Evolutionary conservation across 1,140 invertebrate genomes (phyloP), one percentile per base, ranked within the genome.

Genomic region (Drosophila kepulauana): DNA sequence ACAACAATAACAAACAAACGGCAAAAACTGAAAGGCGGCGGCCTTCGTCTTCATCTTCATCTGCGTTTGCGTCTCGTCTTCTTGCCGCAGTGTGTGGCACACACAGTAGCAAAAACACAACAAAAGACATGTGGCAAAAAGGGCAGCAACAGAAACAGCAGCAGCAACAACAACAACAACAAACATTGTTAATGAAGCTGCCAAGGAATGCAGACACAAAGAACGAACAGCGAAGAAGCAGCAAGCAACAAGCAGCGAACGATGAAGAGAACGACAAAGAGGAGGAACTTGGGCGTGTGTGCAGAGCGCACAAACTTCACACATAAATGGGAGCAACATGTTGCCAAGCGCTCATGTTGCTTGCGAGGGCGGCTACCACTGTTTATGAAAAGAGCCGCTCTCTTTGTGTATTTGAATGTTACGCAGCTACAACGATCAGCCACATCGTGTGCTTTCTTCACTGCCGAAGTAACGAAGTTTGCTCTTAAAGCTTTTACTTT

Each of bases 311-410:
- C 67, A 62, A 58, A 88, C 85, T 88, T 88, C 85, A 88, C 86
- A 89, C 85, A 89, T 88, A 88, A 88, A 88, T 88, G 85, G 84
- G 85, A 88, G 85, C 82, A 87, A 84, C 82, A 88, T 87, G 82
- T 87, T 88, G 84, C 84, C 71, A 70, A 71, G 48, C 2, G 43
- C 20, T 16, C 5, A 28, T 59, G 57, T 49, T 61, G 70, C 69
- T 48, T 1, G 28, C 69, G 69, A 72, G 69, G 69, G 61, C 20
- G 20, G 56, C 46, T 13, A 49, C 8, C 15, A 11, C 43, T 20
- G 33, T 68, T 25, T 41, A 16, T n/a, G 33, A 5, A 13, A 43
- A 5, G n/a, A 10, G 38, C 6, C 35, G 7, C 3, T 25, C 20
- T 25, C 20, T 25, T 25, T 25, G 20, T 25, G 20, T 25, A 25